Percentiles rank a stretch among this genome's conserved stretches.
Conservation (phyloP, 2,113 vertebrate species). For the Trogon melanurus region DNA sequence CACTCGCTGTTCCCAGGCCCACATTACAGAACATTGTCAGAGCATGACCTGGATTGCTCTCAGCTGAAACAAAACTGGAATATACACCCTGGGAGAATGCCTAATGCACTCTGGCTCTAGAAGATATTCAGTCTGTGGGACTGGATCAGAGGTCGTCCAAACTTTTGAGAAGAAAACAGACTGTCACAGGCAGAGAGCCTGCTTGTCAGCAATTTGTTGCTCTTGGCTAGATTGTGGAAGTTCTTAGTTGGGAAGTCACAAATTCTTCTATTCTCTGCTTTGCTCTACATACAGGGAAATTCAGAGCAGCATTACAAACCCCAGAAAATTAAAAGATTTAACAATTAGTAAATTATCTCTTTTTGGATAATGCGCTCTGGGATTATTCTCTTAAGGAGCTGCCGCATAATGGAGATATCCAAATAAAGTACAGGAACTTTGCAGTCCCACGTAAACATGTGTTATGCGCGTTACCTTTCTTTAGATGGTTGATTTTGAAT, state of each 20-base stretch:
- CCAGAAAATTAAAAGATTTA: background rate
- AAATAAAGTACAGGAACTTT: background rate
- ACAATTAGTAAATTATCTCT: background rate
- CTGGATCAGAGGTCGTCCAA: background rate
- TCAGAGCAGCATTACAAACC: background rate
- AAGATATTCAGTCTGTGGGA: background rate
- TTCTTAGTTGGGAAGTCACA: background rate
- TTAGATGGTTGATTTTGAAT: constrained; percentile 26
- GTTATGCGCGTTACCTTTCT: background rate
- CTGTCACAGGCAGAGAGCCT: background rate
- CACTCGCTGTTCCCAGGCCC: background rate
- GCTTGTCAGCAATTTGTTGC: background rate
- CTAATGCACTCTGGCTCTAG: background rate
- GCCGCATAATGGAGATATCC: background rate
- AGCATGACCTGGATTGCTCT: accelerated
- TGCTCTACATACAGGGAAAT: background rate
- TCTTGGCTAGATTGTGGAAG: background rate
- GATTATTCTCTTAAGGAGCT: background rate
- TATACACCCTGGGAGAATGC: background rate
- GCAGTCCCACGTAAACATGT: background rate
- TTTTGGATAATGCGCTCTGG: background rate
- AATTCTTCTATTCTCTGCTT: background rate
- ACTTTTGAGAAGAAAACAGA: background rate
- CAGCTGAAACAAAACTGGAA: background rate
- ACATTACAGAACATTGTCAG: background rate